phyloP scores from a whole-genome alignment of 2,113 vertebrate species.

The Antigone vipio region DNA sequence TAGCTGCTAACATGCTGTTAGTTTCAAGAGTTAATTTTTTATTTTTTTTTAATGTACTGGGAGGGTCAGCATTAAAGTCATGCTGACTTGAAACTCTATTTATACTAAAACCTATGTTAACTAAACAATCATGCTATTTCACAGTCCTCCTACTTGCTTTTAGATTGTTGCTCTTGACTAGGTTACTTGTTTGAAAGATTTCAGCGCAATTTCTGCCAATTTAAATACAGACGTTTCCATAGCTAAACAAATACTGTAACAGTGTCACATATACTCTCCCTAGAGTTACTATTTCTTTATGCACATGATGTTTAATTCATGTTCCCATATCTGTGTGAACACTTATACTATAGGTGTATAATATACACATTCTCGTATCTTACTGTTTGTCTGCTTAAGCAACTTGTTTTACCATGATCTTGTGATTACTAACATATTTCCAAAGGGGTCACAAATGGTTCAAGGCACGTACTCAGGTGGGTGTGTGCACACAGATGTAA shows the following conservation, averaged over 20 bases:
- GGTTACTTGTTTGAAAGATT: constrained; percentile 29
- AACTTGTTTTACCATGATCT: not conserved
- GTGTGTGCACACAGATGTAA: not conserved
- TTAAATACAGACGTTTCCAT: not conserved
- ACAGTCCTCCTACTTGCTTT: constrained; percentile 37
- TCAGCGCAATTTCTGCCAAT: not conserved
- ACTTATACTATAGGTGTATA: not conserved
- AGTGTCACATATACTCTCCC: not conserved
- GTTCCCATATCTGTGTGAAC: not conserved
- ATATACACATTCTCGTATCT: not conserved
- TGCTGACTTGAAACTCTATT: constrained; percentile 40
- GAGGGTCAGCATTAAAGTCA: constrained; percentile 49
- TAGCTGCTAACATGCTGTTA: constrained; percentile 65
- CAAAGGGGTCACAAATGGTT: not conserved
- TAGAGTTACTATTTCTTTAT: not conserved
- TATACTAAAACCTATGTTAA: constrained; percentile 50
- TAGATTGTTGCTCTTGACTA: constrained; percentile 36
- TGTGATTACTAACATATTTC: not conserved
- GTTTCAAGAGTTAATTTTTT: constrained; percentile 49
- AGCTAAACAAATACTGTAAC: constrained; percentile 10
- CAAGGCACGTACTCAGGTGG: not conserved
- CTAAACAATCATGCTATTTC: constrained; percentile 45
- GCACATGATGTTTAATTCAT: not conserved
- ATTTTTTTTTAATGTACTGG: constrained; percentile 35
- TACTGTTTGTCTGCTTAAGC: not conserved